A percentile compares a stretch with the other conserved stretches of the same genome.
phyloP scores from a whole-genome alignment of 2,797 vertebrate species.

The Typhlichthys subterraneus region DNA sequence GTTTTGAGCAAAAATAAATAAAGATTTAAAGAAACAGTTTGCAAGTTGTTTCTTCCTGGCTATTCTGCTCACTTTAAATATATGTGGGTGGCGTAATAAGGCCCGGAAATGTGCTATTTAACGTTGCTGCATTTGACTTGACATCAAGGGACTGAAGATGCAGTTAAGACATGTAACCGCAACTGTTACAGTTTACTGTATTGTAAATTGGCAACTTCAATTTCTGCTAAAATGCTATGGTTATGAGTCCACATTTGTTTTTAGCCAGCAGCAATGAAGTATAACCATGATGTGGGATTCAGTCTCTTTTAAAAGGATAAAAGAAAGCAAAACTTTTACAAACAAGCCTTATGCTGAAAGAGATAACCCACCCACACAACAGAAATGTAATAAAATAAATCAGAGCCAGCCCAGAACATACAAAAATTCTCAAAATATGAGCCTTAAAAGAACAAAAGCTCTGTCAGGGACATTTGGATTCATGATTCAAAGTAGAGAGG shows the following conservation, averaged over 20 bases:
- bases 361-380: constrained; percentile 25
- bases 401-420: constrained; percentile 23
- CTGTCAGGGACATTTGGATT: constrained; percentile 27
- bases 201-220: too few relatives aligned
- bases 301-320: constrained; percentile 21
- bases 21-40: constrained; percentile 6
- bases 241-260: background rate
- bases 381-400: constrained; percentile 28
- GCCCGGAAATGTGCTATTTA: too few relatives aligned
- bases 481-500: background rate
- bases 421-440: constrained; percentile 6
- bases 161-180: too few relatives aligned
- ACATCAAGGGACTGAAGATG: too few relatives aligned
- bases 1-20: constrained; percentile 41
- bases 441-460: constrained; percentile 5
- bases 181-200: too few relatives aligned
- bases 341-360: constrained; percentile 44
- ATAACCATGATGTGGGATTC: background rate
- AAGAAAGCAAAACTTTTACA: constrained; percentile 31
- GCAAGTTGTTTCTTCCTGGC: background rate
- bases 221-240: too few relatives aligned
- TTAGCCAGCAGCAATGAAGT: background rate
- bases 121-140: too few relatives aligned
- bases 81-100: too few relatives aligned
- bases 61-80: background rate